Evolutionary conservation across 2,888 invertebrate genomes (phyloP).

Genomic region (Calliphora vomitoria): DNA sequence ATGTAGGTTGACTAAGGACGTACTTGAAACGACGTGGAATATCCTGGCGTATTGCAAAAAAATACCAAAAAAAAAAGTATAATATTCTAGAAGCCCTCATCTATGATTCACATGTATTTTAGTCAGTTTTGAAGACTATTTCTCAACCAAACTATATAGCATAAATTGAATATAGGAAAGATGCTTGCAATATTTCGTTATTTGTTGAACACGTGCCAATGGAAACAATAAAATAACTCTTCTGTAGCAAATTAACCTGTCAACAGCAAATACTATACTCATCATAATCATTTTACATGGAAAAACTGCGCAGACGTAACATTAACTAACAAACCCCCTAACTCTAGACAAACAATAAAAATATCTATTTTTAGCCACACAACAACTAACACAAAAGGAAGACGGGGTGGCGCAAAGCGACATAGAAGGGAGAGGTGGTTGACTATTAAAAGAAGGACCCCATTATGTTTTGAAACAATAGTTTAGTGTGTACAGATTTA

Average conservation of each 20-base stretch:
- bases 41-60: no score
- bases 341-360: not conserved
- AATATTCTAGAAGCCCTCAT: no score
- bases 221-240: slow-evolving; percentile 46
- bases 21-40: no score
- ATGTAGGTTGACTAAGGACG: no score
- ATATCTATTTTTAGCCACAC: slow-evolving; percentile 27
- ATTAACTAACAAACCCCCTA: not conserved
- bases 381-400: not conserved
- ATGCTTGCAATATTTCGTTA: slow-evolving; percentile 9
- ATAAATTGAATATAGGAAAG: no score
- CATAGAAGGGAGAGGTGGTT: not conserved
- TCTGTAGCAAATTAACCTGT: slow-evolving; percentile 79
- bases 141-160: no score
- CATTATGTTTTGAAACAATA: slow-evolving; percentile 24
- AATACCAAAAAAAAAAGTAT: no score
- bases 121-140: no score
- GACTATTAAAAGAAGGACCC: slow-evolving; percentile 6
- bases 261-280: slow-evolving; percentile 78
- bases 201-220: slow-evolving; percentile 46
- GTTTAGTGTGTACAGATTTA: slow-evolving; percentile 74
- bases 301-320: slow-evolving; percentile 62
- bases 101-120: no score
- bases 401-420: not conserved
- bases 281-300: slow-evolving; percentile 70